Base-by-base conservation (phyloP, 2,113 vertebrate species). In the Lontra canadensis region DNA sequence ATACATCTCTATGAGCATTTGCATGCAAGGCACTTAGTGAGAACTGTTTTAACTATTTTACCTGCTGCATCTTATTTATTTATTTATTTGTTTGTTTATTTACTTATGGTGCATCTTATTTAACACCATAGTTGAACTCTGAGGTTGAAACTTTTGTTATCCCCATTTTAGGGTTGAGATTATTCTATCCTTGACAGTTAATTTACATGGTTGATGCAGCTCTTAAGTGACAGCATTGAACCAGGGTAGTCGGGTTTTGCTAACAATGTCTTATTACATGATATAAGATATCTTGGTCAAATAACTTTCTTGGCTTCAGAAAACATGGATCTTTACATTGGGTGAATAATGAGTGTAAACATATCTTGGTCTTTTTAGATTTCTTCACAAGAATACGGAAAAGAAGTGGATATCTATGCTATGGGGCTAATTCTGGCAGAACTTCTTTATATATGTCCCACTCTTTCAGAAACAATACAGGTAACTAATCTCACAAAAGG, bases 351-450 rank as follows among this genome's bases (percentile, higher is more conserved):
- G 26, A 57, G 94, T 61, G 3, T 76, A 59, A 67, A 26, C 85
- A 15, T 65, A 61, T 86, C 94, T 96, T 95, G 96, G 0, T 97
- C 96, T 97, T 78, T 96, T 36, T 96, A 98, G 84, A 10, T 4
- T 55, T 57, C 15, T 93, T 98, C 71, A 96, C 73, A 97, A 98
- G 85, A 20, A 0, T 99, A 99, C 23, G 98, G 98, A 98, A 98
- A 82, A 1, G 98, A 99, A 98, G 99, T 99, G 94, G 99, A 99
- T 96, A 99, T 99, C 96, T 99, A 98, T 97, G 98, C 99, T 67
- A 73, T 99, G 97, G 99, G 99, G 76, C 96, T 99, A 97, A 99
- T 99, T 96, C 99, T 99, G 95, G 99, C 99, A 94, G 99, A 99
- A 98, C 98, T 99, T n/a, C 96, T 99, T 97, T 97, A 98, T 1